phyloP scores from a whole-genome alignment of 2,888 invertebrate genomes.

The Agrotis ipsilon region DNA sequence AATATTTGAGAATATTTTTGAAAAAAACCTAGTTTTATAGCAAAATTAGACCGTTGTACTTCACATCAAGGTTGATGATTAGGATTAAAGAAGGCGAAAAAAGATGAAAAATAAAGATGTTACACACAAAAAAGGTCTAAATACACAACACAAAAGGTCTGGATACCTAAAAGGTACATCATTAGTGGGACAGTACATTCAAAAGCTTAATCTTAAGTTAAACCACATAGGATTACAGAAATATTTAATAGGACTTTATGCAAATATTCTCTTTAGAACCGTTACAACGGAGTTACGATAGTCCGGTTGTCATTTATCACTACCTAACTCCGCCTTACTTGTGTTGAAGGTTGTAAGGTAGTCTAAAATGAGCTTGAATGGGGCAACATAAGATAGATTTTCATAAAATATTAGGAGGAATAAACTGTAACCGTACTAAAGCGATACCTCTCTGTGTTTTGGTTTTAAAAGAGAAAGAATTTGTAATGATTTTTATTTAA shows the following conservation, averaged over 20 bases:
- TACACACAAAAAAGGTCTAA: background rate
- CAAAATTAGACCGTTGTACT: too few relatives aligned
- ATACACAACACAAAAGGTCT: background rate
- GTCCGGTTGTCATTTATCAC: slow-evolving; percentile 49
- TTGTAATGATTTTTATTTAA: too few relatives aligned
- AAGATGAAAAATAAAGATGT: background rate
- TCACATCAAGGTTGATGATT: too few relatives aligned
- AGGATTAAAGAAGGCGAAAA: background rate
- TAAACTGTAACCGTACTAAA: too few relatives aligned
- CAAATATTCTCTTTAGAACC: slow-evolving; percentile 46
- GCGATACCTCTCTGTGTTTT: too few relatives aligned
- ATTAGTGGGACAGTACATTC: background rate
- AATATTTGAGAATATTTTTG: too few relatives aligned
- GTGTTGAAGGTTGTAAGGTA: slow-evolving; percentile 49
- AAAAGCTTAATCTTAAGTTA: background rate
- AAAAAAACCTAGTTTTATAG: too few relatives aligned
- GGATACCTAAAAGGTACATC: background rate
- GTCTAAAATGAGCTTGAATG: slow-evolving; percentile 18
- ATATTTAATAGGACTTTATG: slow-evolving; percentile 39
- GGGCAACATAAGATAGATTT: slow-evolving; percentile 6
- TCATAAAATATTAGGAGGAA: background rate
- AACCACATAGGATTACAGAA: slow-evolving; percentile 9
- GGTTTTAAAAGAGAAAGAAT: too few relatives aligned
- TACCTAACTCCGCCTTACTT: slow-evolving; percentile 54
- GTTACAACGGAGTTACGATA: slow-evolving; percentile 36